These are phyloP conservation scores for Falco punctatus DNA, from an alignment of 2,113 vertebrate species.

Conservation along the genomic window DNA sequence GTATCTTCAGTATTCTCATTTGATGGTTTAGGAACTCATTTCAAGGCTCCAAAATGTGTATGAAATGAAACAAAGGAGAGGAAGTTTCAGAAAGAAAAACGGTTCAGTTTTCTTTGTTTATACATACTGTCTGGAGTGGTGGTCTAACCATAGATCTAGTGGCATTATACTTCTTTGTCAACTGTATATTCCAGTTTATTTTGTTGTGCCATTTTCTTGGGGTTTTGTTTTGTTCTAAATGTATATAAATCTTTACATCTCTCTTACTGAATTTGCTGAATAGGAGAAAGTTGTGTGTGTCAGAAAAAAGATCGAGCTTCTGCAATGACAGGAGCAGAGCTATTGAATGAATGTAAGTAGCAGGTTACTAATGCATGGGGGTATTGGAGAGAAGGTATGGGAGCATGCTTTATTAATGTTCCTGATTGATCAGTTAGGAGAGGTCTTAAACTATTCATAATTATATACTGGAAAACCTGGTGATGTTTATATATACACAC, in stretches of 20 bases:
- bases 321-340: background rate
- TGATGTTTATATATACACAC: background rate
- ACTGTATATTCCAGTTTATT: background rate
- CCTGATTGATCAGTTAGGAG: background rate
- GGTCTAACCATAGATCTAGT: background rate
- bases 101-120: background rate
- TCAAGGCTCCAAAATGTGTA: background rate
- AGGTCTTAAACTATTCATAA: background rate
- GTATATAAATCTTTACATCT: background rate
- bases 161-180: background rate
- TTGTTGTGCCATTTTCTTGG: background rate
- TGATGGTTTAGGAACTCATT: background rate
- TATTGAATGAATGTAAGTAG: background rate
- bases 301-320: background rate
- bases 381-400: background rate
- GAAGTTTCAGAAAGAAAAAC: background rate
- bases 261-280: slow-evolving; percentile 19
- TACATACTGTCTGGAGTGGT: background rate
- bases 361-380: background rate
- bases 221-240: background rate
- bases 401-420: background rate
- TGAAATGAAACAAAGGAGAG: background rate
- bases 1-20: background rate
- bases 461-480: background rate
- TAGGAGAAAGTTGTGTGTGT: slow-evolving; percentile 2